phyloP scores from a whole-genome alignment of 2,797 vertebrate genomes.

The Anguilla pacifica region DNA sequence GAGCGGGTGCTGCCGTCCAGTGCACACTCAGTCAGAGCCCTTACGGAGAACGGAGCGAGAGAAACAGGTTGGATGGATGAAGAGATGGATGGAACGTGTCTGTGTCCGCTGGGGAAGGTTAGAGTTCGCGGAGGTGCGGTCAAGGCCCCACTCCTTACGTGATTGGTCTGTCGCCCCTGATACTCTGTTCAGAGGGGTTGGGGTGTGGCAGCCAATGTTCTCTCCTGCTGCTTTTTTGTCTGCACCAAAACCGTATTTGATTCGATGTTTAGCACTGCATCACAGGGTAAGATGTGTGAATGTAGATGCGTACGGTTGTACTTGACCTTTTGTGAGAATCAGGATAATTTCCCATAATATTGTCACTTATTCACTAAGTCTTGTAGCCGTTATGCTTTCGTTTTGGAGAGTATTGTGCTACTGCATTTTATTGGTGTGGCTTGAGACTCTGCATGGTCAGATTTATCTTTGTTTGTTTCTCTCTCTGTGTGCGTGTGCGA shows the following conservation, averaged over 20 bases:
- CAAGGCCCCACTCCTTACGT: background rate
- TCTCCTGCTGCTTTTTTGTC: background rate
- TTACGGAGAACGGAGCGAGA: background rate
- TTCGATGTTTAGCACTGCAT: background rate
- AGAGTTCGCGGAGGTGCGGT: background rate
- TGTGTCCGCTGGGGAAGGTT: background rate
- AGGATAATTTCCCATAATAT: background rate
- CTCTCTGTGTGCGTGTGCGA: too few relatives aligned
- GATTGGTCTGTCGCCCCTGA: background rate
- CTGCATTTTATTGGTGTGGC: background rate
- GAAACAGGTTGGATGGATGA: background rate
- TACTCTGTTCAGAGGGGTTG: background rate
- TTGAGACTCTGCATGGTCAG: background rate
- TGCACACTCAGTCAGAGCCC: background rate
- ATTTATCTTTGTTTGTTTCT: background rate
- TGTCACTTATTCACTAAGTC: background rate
- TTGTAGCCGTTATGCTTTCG: background rate
- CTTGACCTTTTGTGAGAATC: background rate
- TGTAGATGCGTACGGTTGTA: background rate
- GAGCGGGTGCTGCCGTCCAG: too few relatives aligned
- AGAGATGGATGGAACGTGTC: background rate
- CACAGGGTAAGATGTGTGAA: background rate
- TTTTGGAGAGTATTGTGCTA: background rate
- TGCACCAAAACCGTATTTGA: background rate
- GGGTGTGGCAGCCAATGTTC: background rate